phyloP scores from a whole-genome alignment of 2,113 vertebrate species.

The Gorsachius goisagi region DNA sequence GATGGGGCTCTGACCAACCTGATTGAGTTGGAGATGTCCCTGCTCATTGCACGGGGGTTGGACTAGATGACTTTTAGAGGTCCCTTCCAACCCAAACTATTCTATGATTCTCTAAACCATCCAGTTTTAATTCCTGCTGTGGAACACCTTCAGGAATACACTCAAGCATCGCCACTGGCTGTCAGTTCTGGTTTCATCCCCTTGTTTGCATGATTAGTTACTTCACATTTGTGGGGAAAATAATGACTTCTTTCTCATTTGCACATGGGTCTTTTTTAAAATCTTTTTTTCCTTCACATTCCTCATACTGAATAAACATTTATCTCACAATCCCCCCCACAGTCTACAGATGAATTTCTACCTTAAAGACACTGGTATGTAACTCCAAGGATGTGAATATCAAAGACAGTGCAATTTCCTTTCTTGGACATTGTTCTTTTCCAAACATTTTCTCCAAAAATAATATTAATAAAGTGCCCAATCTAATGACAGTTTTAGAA shows the following conservation, averaged over 20 bases:
- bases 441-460: neutral
- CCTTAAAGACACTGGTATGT: neutral
- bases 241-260: neutral
- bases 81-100: neutral
- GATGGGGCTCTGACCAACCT: neutral
- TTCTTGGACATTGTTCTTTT: neutral
- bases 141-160: neutral
- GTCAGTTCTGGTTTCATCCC: neutral
- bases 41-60: neutral
- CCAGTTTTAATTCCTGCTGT: neutral
- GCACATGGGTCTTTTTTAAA: neutral
- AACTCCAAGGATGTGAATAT: neutral
- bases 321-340: neutral
- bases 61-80: neutral
- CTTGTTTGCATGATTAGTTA: neutral
- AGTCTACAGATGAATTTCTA: neutral
- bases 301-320: neutral
- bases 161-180: neutral
- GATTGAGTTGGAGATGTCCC: neutral
- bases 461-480: neutral
- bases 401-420: neutral
- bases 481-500: neutral
- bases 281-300: neutral
- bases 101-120: neutral
- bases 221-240: neutral